phyloP scores from a whole-genome alignment of 2,888 invertebrate genomes.

The Scotopteryx bipunctaria region DNA sequence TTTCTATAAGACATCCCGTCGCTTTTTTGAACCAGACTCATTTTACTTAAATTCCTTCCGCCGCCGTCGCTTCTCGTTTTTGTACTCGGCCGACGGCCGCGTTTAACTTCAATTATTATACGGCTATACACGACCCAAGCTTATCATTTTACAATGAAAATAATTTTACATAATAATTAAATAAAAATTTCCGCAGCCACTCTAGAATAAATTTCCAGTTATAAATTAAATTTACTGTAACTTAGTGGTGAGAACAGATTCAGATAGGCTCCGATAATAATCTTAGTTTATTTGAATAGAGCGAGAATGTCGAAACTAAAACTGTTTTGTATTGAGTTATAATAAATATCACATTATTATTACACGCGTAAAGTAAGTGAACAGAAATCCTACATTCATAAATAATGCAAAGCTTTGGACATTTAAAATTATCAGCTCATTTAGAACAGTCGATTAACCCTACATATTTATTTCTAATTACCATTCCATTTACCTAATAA shows the following conservation, averaged over 20 bases:
- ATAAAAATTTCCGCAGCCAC: slow-evolving; percentile 1
- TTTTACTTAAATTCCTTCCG: not conserved
- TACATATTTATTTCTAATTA: slow-evolving; percentile 12
- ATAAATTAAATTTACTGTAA: slow-evolving; percentile 4
- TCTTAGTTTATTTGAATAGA: slow-evolving; percentile 13
- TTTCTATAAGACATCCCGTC: not conserved
- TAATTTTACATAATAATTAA: not conserved
- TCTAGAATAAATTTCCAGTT: slow-evolving; percentile 15
- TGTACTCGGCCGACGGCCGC: slow-evolving; percentile 13
- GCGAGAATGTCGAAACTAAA: not conserved
- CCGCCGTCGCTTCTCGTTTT: not conserved
- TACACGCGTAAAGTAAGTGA: not conserved
- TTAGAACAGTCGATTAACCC: slow-evolving; percentile 2
- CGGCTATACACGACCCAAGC: not conserved
- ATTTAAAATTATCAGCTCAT: slow-evolving; percentile 1
- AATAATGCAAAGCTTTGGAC: not conserved
- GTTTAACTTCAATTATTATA: not conserved
- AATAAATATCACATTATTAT: slow-evolving; percentile 2
- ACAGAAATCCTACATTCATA: not conserved
- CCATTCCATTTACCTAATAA: slow-evolving; percentile 11
- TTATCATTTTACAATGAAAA: slow-evolving; percentile 6
- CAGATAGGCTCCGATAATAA: slow-evolving; percentile 1
- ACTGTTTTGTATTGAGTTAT: slow-evolving; percentile 9
- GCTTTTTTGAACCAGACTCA: not conserved
- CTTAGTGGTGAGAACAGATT: slow-evolving; percentile 12